Conservation (phyloP, 2,797 vertebrate genomes). For the Cryptoprocta ferox region DNA sequence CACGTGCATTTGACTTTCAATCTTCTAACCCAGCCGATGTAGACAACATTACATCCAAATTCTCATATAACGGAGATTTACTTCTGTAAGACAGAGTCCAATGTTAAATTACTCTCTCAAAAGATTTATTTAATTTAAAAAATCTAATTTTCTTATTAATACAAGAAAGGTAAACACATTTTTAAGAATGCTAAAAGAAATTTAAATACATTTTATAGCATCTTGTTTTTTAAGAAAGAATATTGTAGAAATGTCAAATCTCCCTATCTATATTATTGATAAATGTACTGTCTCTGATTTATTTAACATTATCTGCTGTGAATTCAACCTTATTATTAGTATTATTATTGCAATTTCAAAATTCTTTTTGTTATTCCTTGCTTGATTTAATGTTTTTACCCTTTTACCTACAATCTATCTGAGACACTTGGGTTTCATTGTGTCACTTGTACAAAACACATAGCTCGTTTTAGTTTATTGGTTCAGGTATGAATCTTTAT, state of each 20-base stretch:
- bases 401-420: neutral
- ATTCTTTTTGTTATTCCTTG: neutral
- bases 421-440: neutral
- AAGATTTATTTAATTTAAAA: neutral
- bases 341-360: neutral
- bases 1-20: neutral
- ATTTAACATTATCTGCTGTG: neutral
- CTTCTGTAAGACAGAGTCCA: neutral
- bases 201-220: neutral
- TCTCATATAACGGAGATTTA: neutral
- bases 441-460: neutral
- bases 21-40: neutral
- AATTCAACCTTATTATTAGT: neutral
- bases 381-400: neutral
- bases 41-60: neutral
- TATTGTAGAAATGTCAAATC: neutral
- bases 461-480: neutral
- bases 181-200: neutral
- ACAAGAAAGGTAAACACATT: neutral
- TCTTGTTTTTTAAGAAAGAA: neutral
- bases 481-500: neutral
- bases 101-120: neutral
- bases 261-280: neutral
- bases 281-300: neutral
- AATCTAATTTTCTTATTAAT: neutral